Conservation (phyloP, 2,888 invertebrate species). For the Ichneumon xanthorius region DNA sequence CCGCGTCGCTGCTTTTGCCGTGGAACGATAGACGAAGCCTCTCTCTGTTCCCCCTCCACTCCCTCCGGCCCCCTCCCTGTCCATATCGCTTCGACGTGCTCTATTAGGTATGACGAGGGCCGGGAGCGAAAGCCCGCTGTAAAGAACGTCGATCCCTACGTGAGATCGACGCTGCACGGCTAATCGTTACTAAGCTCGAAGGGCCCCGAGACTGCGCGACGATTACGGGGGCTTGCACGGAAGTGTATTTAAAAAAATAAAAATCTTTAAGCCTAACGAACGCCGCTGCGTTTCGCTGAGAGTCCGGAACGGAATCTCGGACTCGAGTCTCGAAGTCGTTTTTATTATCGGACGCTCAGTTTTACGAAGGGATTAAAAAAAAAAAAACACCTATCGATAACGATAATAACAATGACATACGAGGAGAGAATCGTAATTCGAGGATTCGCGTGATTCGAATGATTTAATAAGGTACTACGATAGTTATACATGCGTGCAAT, state of each 20-base stretch:
- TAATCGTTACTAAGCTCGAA: slow-evolving; percentile 13
- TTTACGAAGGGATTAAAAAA: slow-evolving; percentile 28
- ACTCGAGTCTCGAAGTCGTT: slow-evolving; percentile 19
- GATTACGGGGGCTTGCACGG: slow-evolving; percentile 5
- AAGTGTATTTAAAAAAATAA: slow-evolving; percentile 18
- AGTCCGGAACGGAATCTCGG: background rate
- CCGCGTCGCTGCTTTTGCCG: slow-evolving; percentile 5
- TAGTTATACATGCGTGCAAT: background rate
- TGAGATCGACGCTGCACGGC: slow-evolving; percentile 32
- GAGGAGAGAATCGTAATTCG: background rate
- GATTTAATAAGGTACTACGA: slow-evolving; percentile 6
- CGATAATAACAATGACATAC: slow-evolving; percentile 53
- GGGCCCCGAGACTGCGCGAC: slow-evolving; percentile 17
- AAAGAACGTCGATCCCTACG: slow-evolving; percentile 32
- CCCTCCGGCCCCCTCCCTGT: background rate
- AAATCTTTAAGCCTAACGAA: slow-evolving; percentile 18
- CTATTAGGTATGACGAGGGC: slow-evolving; percentile 37
- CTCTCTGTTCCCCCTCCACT: background rate
- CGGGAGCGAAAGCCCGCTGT: slow-evolving; percentile 28
- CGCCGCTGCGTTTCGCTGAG: slow-evolving; percentile 12
- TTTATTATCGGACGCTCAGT: slow-evolving; percentile 52
- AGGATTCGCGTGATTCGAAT: background rate
- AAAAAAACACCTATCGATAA: slow-evolving; percentile 41
- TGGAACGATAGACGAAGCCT: slow-evolving; percentile 16
- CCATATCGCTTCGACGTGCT: slow-evolving; percentile 43